Evolutionary conservation across 2,888 invertebrate species (phyloP).

Genomic region (Cantharis rustica): DNA sequence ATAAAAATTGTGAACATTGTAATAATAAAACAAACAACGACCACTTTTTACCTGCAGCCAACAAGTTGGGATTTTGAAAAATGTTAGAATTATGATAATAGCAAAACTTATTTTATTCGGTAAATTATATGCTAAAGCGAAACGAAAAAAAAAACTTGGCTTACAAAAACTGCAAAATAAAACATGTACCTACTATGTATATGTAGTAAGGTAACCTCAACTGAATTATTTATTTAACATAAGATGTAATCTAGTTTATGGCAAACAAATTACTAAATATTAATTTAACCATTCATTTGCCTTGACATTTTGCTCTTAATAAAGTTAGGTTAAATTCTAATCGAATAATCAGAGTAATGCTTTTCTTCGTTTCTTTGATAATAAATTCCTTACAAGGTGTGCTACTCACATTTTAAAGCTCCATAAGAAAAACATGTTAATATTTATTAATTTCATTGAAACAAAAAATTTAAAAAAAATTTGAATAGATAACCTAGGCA

Average conservation of each 20-base stretch:
- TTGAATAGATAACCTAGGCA: background rate
- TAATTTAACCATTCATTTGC: background rate
- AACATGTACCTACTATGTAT: too few species aligned
- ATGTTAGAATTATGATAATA: background rate
- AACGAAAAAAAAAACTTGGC: background rate
- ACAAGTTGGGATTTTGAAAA: background rate
- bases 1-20: background rate
- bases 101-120: background rate
- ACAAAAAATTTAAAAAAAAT: background rate
- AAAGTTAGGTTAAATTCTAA: background rate
- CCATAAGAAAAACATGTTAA: background rate
- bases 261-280: conserved; percentile 2
- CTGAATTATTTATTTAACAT: background rate
- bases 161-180: background rate
- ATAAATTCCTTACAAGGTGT: background rate
- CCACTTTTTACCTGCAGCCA: background rate
- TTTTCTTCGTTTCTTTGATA: background rate
- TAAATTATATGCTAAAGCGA: background rate
- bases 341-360: background rate
- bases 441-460: background rate
- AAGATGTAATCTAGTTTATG: background rate
- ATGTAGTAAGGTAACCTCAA: background rate
- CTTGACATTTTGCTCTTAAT: background rate
- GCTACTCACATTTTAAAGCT: background rate
- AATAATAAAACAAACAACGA: background rate